A percentile compares a stretch with the other conserved stretches of the same genome.
phyloP scores from a whole-genome alignment of 2,888 invertebrate species.

The Polia nebulosa region DNA sequence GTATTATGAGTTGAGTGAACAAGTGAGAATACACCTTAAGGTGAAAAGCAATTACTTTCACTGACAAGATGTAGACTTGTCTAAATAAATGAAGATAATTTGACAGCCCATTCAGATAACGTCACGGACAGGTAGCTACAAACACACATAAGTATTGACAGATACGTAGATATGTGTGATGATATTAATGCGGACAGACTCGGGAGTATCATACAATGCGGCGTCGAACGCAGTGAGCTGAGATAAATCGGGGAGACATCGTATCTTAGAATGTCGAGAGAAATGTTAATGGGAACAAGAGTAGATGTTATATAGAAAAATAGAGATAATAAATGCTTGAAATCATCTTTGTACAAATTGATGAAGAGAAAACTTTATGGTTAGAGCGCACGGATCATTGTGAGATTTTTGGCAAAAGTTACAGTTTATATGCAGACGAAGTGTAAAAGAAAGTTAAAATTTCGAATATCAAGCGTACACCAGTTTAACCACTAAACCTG shows the following conservation, averaged over 20 bases:
- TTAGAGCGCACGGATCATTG: no score
- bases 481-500: no score
- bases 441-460: neutral
- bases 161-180: slow-evolving; percentile 4
- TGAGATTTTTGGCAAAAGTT: neutral
- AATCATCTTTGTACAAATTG: neutral
- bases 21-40: neutral
- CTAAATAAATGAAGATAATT: no score
- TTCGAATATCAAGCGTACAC: no score
- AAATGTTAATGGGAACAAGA: slow-evolving; percentile 1
- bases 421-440: neutral
- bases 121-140: neutral
- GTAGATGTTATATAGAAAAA: neutral
- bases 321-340: neutral
- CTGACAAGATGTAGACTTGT: no score
- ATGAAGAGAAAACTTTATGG: neutral
- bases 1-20: no score
- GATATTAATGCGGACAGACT: slow-evolving; percentile 21
- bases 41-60: neutral
- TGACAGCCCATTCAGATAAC: neutral
- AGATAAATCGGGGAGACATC: slow-evolving; percentile 42
- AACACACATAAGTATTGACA: neutral
- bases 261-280: slow-evolving; percentile 10
- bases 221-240: slow-evolving; percentile 19
- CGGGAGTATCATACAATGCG: slow-evolving; percentile 24